Evolutionary conservation across 2,113 vertebrate genomes (phyloP).

Genomic region (Climacteris rufus): DNA sequence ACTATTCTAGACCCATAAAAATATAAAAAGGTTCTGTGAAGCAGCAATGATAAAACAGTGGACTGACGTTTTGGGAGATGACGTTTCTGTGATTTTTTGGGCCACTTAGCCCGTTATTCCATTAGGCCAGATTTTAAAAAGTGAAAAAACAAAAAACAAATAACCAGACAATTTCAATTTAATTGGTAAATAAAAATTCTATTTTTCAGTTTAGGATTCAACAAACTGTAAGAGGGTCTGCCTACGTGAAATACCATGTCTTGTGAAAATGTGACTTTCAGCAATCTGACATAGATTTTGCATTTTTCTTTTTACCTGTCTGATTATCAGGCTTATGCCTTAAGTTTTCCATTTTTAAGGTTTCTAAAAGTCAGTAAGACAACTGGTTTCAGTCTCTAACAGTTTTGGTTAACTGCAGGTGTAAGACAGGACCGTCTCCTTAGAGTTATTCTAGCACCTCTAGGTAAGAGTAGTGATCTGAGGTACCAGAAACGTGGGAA

Average conservation of each 20-base stretch:
- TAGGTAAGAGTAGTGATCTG: background rate
- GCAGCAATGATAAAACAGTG: background rate
- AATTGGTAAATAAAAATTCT: background rate
- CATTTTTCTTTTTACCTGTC: background rate
- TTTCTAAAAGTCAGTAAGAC: background rate
- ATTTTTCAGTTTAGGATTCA: background rate
- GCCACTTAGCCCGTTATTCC: background rate
- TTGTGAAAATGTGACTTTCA: background rate
- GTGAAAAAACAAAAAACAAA: background rate
- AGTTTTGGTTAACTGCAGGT: background rate
- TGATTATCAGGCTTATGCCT: background rate
- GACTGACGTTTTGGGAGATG: background rate
- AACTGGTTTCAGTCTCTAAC: background rate
- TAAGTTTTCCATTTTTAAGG: background rate
- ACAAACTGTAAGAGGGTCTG: background rate
- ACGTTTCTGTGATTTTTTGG: background rate
- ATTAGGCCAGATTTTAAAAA: background rate
- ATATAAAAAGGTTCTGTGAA: background rate
- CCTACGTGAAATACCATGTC: background rate
- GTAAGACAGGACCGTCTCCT: background rate
- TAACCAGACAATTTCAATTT: background rate
- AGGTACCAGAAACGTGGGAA: background rate
- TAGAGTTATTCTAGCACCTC: background rate
- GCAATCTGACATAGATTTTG: background rate
- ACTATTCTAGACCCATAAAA: constrained; percentile 25